Evolutionary conservation across 2,797 vertebrate species (phyloP), one percentile per base, ranked within the genome.

Genomic region (Sebastes variabilis): DNA sequence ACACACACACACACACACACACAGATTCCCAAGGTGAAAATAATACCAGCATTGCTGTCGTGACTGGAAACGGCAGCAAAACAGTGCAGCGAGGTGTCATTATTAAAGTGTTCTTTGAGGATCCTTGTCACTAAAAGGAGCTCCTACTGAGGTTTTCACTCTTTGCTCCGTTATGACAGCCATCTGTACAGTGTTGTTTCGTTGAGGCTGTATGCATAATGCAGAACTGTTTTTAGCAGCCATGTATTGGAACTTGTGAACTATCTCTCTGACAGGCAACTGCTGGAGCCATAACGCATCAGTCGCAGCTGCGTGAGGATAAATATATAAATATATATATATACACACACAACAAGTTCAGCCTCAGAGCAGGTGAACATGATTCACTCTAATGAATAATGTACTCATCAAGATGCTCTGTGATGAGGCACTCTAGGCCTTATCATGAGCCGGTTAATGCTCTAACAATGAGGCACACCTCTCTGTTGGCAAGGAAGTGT

Each of bases 21-120:
- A 49, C 46, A 46, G 11, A 25, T 0, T 24, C 54, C 22, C 54
- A 56, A 24, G 54, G 22, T 56, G 54, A 56, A 13, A 12, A 56
- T 22, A 56, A 22, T 22, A 22, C n/a, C 52, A 56, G 12, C 55
- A 56, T 56, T 6, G 55, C 55, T 56, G 55, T 56, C 38, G 46
- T 49, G 16, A 20, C 46, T 49, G 46, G 46, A 3, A 11, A 55
- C 22, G 25, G 30, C 46, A 73, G 34, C 30, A 78, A 67, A 74
- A 42, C 29, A 24, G 32, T 30, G 32, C 24, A 58, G 72, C 14
- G 46, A 42, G 24, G 20, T 66, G 56, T 72, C 27, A 66, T 49
- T 49, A 49, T 49, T 49, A 49, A 49, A 49, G 46, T 71, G 75
- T 66, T 75, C 34, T 82, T 58, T 75, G 61, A 80, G 30, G 30